Base-by-base conservation (phyloP, 2,888 invertebrate species). In the Ophion obscuratus region DNA sequence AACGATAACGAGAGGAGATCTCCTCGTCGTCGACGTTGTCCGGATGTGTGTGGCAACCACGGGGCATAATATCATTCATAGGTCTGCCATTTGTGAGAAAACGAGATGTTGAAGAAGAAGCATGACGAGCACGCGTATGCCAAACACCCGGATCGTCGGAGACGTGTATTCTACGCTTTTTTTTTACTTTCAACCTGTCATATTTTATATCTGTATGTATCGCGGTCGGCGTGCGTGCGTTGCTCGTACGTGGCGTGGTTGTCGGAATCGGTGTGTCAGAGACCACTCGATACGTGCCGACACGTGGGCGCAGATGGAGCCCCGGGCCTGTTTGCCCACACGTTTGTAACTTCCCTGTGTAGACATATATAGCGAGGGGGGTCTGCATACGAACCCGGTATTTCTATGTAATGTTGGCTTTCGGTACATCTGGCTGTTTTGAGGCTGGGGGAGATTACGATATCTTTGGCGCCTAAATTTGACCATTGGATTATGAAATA, bases 291-390 rank as follows among this genome's bases (percentile, higher is more conserved):
- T 79, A 70, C 74, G 74, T 68, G 78, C 85, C 86, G 83, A 88
- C 89, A 90, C 89, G 92, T 92, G 91, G 92, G 91, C 83, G 83
- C 87, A 89, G 91, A 90, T 87, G 87, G 83, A 79, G 88, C 91
- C 89, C 78, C 83, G 78, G 92, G 91, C 92, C 89, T 91, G 92
- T 92, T 92, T 92, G 92, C 91, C 92, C 92, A 92, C 92, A 91
- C 92, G 85, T 88, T 88, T 74, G 85, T 87, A 88, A 88, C 88
- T 83, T 66, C 64, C 68, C 68, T 47, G 31, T 75, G n/a, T 53
- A 59, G 47, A 75, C 62, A 62, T 75, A 68, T 75, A 53, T 31
- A 74, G 44, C 7, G 40, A 40, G 40, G 40, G 11, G 17, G 17
- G 14, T 53, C 14, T 53, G 11, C 53, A 5, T 53, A 17, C 17